Evolutionary conservation across 2,888 invertebrate genomes (phyloP).

Genomic region (Mythimna albipuncta): DNA sequence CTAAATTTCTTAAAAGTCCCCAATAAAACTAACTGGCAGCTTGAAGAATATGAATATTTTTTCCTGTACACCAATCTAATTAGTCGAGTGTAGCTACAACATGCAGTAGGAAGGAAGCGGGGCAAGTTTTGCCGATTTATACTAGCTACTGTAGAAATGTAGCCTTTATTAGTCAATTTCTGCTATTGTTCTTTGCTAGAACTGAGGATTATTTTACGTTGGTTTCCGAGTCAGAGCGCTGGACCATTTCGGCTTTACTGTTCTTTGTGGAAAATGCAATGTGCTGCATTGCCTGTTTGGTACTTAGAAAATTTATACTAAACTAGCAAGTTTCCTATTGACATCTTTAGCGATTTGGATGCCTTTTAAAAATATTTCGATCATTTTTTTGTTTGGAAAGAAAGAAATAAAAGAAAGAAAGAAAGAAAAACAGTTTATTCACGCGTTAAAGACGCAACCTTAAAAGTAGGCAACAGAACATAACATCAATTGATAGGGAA

Average conservation of each 20-base stretch:
- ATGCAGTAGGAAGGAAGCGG: slow-evolving; percentile 21
- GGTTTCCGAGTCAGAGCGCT: slow-evolving; percentile 2
- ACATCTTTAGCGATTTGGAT: too few relatives aligned
- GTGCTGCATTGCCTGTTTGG: too few relatives aligned
- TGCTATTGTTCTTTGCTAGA: slow-evolving; percentile 15
- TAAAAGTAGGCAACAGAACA: too few relatives aligned
- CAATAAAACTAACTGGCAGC: too few relatives aligned
- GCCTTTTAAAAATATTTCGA: too few relatives aligned
- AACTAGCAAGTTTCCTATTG: too few relatives aligned
- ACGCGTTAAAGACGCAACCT: too few relatives aligned
- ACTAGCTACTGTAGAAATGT: slow-evolving; percentile 44
- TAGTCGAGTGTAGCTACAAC: not conserved
- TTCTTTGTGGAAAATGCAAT: slow-evolving; percentile 4
- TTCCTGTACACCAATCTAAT: not conserved
- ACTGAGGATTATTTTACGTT: slow-evolving; percentile 25
- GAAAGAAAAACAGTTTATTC: too few relatives aligned
- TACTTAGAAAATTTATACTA: not conserved
- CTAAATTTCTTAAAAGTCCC: too few relatives aligned
- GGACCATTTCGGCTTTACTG: not conserved
- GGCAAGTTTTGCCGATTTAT: slow-evolving; percentile 49
- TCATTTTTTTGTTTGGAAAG: too few relatives aligned
- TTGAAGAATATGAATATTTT: not conserved
- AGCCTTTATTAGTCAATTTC: slow-evolving; percentile 45
- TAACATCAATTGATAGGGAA: too few relatives aligned
- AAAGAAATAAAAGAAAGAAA: too few relatives aligned